Percentiles rank a stretch among this genome's conserved stretches.
Conservation (phyloP, 2,888 invertebrate species). For the Timandra comae region DNA sequence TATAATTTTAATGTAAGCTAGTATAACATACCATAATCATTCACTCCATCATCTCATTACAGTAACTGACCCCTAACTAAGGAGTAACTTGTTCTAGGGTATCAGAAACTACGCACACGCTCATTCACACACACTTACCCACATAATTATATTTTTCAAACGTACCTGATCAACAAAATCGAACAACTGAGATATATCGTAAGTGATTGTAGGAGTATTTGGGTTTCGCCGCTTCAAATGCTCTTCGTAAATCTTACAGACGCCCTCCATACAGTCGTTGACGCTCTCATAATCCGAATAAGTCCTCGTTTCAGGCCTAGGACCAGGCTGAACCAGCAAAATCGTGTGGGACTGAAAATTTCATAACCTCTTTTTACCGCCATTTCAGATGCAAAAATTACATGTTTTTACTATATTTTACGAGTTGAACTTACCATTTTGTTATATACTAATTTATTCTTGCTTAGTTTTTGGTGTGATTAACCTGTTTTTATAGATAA, state of each 20-base stretch:
- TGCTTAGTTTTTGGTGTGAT: too few relatives aligned
- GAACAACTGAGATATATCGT: conserved; percentile 98
- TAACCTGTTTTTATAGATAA: too few relatives aligned
- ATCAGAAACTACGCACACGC: too few relatives aligned
- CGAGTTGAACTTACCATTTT: conserved; percentile 40
- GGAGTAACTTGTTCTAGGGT: too few relatives aligned
- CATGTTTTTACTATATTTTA: conserved; percentile 2
- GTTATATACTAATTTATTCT: not conserved
- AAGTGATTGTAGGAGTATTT: conserved; percentile 96
- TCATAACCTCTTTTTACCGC: conserved; percentile 48
- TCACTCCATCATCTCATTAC: too few relatives aligned
- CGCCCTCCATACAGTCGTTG: conserved; percentile 98
- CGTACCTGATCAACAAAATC: conserved; percentile 95
- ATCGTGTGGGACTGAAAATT: conserved; percentile 95
- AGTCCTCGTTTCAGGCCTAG: conserved; percentile 95
- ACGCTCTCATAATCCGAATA: conserved; percentile 99
- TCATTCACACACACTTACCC: too few relatives aligned
- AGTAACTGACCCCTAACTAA: too few relatives aligned
- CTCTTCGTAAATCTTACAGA: conserved; percentile 99
- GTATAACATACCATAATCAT: too few relatives aligned
- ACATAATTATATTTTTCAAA: too few relatives aligned
- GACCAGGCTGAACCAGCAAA: conserved; percentile 94
- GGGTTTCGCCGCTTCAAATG: conserved; percentile 97
- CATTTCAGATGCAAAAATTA: conserved; percentile 32
- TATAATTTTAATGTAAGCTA: too few relatives aligned